Percentiles rank a stretch among this genome's conserved stretches.
These are phyloP conservation scores for Cynocephalus volans DNA, from an alignment of 2,113 vertebrate species.

Conservation along the genomic window DNA sequence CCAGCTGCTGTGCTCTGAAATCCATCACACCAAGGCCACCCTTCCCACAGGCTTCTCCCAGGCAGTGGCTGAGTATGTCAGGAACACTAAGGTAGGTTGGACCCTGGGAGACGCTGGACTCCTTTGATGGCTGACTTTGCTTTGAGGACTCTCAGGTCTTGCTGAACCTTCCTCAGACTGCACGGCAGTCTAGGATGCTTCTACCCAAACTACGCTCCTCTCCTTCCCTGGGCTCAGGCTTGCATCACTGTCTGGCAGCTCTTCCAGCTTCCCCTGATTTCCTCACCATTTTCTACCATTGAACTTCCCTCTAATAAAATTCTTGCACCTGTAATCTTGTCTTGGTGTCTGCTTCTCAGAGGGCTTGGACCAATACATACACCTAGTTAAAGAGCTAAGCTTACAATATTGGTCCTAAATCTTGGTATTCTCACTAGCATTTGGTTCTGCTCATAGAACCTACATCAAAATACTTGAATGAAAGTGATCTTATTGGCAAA, in stretches of 20 bases:
- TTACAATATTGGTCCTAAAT: background rate
- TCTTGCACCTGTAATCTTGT: background rate
- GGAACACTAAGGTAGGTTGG: background rate
- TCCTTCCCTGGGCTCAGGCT: background rate
- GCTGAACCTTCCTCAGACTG: background rate
- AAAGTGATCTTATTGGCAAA: conserved; percentile 46
- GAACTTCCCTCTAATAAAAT: background rate
- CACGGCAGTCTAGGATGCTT: background rate
- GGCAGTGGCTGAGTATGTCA: background rate
- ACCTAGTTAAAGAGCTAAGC: background rate
- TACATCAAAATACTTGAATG: background rate
- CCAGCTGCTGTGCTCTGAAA: background rate
- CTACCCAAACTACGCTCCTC: background rate
- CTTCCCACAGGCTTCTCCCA: background rate
- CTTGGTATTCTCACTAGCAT: background rate
- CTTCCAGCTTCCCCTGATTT: background rate
- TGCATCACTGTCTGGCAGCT: background rate
- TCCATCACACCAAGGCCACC: background rate
- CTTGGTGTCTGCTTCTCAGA: background rate
- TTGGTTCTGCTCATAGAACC: background rate
- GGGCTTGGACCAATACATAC: background rate
- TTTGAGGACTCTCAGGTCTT: background rate
- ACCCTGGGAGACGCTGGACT: background rate
- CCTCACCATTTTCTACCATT: background rate
- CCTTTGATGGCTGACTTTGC: background rate